These are phyloP conservation scores for Phenganax marumi DNA, from an alignment of 92 coral and sea anemone genomes.

Conservation along the genomic window DNA sequence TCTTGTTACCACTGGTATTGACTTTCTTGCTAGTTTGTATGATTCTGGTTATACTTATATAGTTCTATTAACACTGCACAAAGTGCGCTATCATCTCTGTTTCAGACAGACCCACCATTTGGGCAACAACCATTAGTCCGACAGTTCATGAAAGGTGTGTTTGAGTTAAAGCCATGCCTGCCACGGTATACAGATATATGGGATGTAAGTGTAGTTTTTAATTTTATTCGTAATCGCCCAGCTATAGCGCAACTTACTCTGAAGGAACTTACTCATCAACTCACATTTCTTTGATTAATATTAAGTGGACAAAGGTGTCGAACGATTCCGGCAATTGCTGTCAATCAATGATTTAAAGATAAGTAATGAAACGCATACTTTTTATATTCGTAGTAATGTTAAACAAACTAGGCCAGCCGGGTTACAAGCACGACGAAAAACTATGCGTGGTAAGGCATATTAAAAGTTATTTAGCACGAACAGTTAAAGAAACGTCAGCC, in stretches of 20 bases:
- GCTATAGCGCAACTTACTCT: conserved; percentile 14
- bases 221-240: conserved; percentile 38
- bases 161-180: conserved; percentile 48
- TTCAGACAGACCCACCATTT: too few relatives aligned
- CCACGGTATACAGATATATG: conserved; percentile 47
- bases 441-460: not conserved
- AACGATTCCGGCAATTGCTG: conserved; percentile 36
- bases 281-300: conserved; percentile 40
- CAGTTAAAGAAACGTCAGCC: not conserved
- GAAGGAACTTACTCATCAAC: conserved; percentile 42
- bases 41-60: conserved; percentile 35
- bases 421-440: conserved; percentile 16
- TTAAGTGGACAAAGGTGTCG: too few relatives aligned
- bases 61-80: too few relatives aligned
- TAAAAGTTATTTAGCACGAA: not conserved
- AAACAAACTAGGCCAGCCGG: conserved; percentile 46
- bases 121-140: conserved; percentile 54
- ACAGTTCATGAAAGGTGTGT: too few relatives aligned
- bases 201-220: conserved; percentile 41
- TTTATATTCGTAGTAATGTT: too few relatives aligned
- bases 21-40: too few relatives aligned
- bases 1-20: conserved; percentile 14
- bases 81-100: too few relatives aligned
- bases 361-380: too few relatives aligned
- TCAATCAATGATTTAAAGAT: conserved; percentile 27